These are phyloP conservation scores for Mionectes macconnelli DNA, from an alignment of 2,113 vertebrate genomes.

Conservation along the genomic window DNA sequence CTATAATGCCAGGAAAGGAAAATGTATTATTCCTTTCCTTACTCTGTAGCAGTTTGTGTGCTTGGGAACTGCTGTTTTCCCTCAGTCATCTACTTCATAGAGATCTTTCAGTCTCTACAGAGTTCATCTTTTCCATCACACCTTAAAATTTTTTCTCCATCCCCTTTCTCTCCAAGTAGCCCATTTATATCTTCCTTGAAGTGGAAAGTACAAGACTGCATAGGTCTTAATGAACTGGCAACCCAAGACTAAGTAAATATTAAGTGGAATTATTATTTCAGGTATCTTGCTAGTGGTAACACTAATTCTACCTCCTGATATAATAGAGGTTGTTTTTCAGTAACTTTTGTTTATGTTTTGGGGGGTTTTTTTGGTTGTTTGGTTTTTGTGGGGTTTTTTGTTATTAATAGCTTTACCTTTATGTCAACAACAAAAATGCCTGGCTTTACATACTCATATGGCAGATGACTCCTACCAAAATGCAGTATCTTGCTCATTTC, in stretches of 20 bases:
- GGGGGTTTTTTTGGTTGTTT: neutral
- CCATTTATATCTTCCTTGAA: neutral
- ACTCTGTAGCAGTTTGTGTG: neutral
- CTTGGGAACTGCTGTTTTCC: neutral
- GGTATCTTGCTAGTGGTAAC: neutral
- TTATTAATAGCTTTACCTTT: neutral
- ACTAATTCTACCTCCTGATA: neutral
- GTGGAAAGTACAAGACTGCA: neutral
- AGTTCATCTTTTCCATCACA: neutral
- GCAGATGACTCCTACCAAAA: neutral
- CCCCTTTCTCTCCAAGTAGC: neutral
- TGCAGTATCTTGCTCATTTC: neutral
- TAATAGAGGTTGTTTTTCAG: neutral
- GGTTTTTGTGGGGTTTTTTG: neutral
- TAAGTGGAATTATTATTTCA: neutral
- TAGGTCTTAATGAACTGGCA: neutral
- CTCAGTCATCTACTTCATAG: neutral
- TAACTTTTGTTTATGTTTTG: neutral
- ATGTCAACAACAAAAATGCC: neutral
- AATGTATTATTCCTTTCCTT: neutral
- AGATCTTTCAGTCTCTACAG: neutral
- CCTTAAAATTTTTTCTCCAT: neutral
- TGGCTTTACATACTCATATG: neutral
- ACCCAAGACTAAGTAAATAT: neutral
- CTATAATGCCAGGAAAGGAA: neutral